A percentile compares a stretch with the other conserved stretches of the same genome.
Conservation (phyloP, 2,888 invertebrate species). For the Drosophila testacea region DNA sequence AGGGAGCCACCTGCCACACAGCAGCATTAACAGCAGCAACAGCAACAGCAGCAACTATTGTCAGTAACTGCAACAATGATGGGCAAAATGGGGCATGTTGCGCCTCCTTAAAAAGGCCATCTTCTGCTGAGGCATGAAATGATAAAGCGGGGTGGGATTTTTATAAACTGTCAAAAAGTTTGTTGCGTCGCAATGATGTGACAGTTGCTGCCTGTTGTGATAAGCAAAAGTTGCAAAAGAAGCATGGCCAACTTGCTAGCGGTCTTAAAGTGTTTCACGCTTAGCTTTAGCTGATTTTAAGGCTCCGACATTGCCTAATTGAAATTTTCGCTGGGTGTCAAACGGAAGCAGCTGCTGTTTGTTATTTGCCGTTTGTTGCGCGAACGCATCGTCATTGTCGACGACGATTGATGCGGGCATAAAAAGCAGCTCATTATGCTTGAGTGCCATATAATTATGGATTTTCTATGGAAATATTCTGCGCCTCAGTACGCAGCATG, state of each 20-base stretch:
- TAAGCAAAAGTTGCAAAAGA: constrained; percentile 38
- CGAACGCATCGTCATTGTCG: constrained; percentile 55
- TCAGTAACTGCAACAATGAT: constrained; percentile 21
- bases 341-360: constrained; percentile 54
- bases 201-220: constrained; percentile 45
- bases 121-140: background rate
- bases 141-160: constrained; percentile 27
- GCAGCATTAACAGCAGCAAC: background rate
- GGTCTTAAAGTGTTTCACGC: constrained; percentile 43
- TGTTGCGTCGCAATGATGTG: constrained; percentile 44
- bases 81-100: constrained; percentile 27
- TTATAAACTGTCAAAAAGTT: constrained; percentile 70
- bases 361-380: constrained; percentile 61
- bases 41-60: background rate
- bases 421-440: constrained; percentile 67
- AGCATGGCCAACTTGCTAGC: constrained; percentile 14
- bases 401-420: constrained; percentile 55
- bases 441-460: constrained; percentile 78
- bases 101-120: constrained; percentile 3
- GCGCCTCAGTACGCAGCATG: background rate
- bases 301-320: constrained; percentile 57
- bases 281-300: constrained; percentile 31
- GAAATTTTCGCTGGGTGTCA: constrained; percentile 61
- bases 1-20: constrained; percentile 14
- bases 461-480: constrained; percentile 64